A percentile compares a stretch with the other conserved stretches of the same genome.
Conservation (phyloP, 2,888 invertebrate species). For the Eurois occulta region DNA sequence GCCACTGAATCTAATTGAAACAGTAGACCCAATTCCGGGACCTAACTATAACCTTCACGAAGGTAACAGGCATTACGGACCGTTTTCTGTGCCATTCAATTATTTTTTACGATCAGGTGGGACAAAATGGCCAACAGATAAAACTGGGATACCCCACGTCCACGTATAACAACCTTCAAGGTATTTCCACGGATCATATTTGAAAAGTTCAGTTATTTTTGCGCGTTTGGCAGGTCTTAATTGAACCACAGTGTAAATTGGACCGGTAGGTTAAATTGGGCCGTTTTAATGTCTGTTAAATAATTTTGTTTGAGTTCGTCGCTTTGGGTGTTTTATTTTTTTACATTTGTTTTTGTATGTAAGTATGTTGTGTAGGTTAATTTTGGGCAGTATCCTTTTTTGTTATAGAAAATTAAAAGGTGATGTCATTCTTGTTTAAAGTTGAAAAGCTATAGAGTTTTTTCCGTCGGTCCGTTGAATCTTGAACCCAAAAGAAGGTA, state of each 20-base stretch:
- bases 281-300: slow-evolving; percentile 49
- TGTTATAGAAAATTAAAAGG: neutral
- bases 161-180: slow-evolving; percentile 70
- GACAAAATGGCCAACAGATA: slow-evolving; percentile 83
- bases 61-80: slow-evolving; percentile 73
- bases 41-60: slow-evolving; percentile 72
- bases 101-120: slow-evolving; percentile 89
- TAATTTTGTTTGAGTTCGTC: slow-evolving; percentile 36
- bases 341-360: neutral
- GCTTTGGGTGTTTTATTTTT: slow-evolving; percentile 11
- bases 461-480: too few species aligned
- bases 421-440: neutral
- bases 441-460: neutral
- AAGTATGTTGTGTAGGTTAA: neutral
- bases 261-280: slow-evolving; percentile 35
- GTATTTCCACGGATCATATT: slow-evolving; percentile 73
- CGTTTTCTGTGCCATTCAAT: slow-evolving; percentile 85
- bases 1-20: slow-evolving; percentile 66
- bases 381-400: neutral
- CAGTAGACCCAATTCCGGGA: slow-evolving; percentile 66
- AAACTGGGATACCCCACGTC: slow-evolving; percentile 72
- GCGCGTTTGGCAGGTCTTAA: slow-evolving; percentile 62
- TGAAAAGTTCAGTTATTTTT: slow-evolving; percentile 75
- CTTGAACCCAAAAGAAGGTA: neutral
- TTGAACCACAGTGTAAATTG: slow-evolving; percentile 59